phyloP scores from a whole-genome alignment of 1,140 invertebrate genomes.

The Leptinotarsa texana region DNA sequence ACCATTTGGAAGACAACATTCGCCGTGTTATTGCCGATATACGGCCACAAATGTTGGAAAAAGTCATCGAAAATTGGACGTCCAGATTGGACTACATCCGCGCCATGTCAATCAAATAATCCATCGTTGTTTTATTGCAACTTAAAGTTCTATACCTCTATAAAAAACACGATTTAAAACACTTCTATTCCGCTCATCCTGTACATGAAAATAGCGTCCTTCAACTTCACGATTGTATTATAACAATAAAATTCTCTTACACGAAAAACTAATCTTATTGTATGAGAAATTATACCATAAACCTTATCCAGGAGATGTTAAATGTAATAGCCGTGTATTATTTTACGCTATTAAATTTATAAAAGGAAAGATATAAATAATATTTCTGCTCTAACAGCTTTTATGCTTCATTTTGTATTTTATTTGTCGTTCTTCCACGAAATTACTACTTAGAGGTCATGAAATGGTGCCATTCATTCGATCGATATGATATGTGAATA shows the following conservation, averaged over 20 bases:
- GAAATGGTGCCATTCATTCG: not conserved
- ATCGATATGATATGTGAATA: not conserved
- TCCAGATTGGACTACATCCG: too few species aligned
- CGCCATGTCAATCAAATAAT: too few species aligned
- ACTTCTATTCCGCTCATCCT: not conserved
- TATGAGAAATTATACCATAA: constrained; percentile 1
- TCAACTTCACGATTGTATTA: not conserved
- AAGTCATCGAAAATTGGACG: too few species aligned
- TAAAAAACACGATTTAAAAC: too few species aligned
- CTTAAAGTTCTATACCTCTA: too few species aligned
- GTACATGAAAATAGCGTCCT: not conserved
- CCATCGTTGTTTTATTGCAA: too few species aligned
- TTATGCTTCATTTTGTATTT: not conserved
- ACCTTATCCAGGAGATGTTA: not conserved
- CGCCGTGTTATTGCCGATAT: too few species aligned
- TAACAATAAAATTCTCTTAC: not conserved
- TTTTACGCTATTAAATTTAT: constrained; percentile 6
- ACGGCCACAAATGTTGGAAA: too few species aligned
- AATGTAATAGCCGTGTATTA: constrained; percentile 4
- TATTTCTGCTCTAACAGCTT: constrained; percentile 4
- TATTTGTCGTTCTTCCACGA: not conserved
- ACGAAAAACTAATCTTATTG: constrained; percentile 6
- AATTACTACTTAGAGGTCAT: not conserved
- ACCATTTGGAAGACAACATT: too few species aligned
- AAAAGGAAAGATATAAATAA: constrained; percentile 7